Conservation (phyloP, 2,113 vertebrate species). For the Ochotona princeps region DNA sequence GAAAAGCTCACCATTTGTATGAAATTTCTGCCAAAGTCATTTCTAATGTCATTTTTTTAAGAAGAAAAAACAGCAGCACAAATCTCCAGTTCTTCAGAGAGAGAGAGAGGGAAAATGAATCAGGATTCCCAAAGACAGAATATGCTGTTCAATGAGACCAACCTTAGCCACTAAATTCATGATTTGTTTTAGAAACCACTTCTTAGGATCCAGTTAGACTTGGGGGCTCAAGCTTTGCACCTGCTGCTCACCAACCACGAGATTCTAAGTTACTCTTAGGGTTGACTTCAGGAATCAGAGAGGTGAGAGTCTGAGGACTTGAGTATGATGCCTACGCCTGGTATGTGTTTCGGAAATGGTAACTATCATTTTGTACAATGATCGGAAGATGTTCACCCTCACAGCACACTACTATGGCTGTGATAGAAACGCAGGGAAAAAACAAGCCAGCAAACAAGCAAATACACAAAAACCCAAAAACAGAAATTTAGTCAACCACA, state of each 20-base stretch:
- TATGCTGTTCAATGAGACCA: background rate
- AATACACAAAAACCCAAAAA: no score
- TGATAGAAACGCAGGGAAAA: no score
- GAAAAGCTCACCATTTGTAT: background rate
- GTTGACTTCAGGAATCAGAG: background rate
- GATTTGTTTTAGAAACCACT: background rate
- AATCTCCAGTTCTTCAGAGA: background rate
- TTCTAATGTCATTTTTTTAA: background rate
- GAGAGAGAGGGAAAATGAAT: background rate
- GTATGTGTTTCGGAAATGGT: background rate
- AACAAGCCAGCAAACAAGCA: no score
- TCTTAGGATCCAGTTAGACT: background rate
- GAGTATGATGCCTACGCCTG: rapidly evolving
- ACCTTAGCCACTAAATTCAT: background rate
- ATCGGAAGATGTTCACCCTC: background rate
- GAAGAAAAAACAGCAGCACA: background rate
- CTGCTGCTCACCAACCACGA: background rate
- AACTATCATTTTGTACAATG: background rate
- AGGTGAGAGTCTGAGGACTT: background rate
- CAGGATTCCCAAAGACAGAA: background rate
- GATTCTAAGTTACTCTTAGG: background rate
- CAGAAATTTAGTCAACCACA: background rate
- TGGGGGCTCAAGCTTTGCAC: background rate
- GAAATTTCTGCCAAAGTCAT: constrained; percentile 33
- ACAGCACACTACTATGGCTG: background rate